These are phyloP conservation scores for Babyrousa celebensis DNA, from an alignment of 2,797 vertebrate species.

Conservation along the genomic window DNA sequence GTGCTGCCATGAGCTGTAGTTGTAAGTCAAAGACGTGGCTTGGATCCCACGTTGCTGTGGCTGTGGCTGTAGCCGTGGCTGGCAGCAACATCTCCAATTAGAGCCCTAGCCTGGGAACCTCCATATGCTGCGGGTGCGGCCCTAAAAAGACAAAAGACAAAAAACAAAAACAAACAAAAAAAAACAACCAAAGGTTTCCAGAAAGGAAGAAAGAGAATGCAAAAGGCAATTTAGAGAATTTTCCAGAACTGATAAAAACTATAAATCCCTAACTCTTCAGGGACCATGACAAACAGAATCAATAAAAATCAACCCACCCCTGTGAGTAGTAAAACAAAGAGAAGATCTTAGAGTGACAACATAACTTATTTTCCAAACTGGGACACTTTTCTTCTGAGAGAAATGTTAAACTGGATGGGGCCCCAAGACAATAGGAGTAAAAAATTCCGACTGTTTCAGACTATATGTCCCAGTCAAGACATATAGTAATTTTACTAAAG, in stretches of 20 bases:
- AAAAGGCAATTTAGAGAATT: constrained; percentile 21
- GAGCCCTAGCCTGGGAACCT: no score
- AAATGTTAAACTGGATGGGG: not conserved
- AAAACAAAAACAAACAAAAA: no score
- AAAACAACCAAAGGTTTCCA: not conserved
- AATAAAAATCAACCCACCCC: not conserved
- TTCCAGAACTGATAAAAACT: constrained; percentile 31
- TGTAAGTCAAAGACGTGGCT: no score
- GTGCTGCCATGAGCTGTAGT: no score
- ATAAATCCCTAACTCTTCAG: not conserved
- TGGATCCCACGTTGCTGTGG: no score
- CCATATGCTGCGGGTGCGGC: no score
- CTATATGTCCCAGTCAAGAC: not conserved
- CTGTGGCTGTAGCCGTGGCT: no score
- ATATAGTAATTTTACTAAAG: not conserved
- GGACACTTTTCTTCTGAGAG: not conserved
- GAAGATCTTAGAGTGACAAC: not conserved
- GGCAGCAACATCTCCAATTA: no score
- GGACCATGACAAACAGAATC: not conserved
- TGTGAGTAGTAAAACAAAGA: constrained; percentile 36
- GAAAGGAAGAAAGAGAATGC: not conserved
- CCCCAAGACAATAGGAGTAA: not conserved
- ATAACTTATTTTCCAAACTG: constrained; percentile 5
- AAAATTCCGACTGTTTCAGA: not conserved
- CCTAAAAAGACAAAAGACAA: no score